These are phyloP conservation scores for Fistularia commersonii DNA, from an alignment of 2,797 vertebrate genomes.

Conservation along the genomic window DNA sequence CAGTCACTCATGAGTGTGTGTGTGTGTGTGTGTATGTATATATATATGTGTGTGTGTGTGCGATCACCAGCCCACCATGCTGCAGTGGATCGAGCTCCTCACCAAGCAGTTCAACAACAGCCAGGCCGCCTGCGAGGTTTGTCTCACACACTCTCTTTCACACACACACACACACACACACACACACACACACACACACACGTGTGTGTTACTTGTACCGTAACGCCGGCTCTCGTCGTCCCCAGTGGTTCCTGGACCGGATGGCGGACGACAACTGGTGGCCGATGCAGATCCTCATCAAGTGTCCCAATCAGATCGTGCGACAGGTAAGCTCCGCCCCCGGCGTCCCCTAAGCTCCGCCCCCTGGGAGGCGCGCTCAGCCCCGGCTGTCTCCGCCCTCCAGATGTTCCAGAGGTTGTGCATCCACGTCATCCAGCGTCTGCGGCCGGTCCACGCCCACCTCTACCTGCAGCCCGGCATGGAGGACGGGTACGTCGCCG, in stretches of 20 bases:
- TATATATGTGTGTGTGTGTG: too few relatives aligned
- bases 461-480: conserved; percentile 97
- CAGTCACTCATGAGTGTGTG: background rate
- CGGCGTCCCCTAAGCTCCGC: background rate
- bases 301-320: conserved; percentile 98
- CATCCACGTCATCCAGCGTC: conserved; percentile 95
- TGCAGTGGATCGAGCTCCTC: conserved; percentile 98
- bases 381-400: background rate
- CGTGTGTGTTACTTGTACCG: background rate
- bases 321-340: conserved; percentile 88
- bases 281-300: conserved; percentile 99
- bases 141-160: too few relatives aligned
- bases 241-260: conserved; percentile 97
- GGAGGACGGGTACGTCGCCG: conserved; percentile 87
- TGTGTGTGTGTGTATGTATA: conserved; percentile 1
- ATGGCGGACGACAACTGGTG: conserved; percentile 99
- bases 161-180: background rate
- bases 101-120: conserved; percentile 99
- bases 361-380: rapidly evolving
- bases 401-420: conserved; percentile 99
- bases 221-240: background rate
- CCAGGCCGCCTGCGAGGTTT: conserved; percentile 97
- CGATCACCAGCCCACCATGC: conserved; percentile 94
- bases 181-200: background rate
- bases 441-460: conserved; percentile 95